phyloP scores from a whole-genome alignment of 1,140 invertebrate genomes.

The Lamellibrachia luymesi region DNA sequence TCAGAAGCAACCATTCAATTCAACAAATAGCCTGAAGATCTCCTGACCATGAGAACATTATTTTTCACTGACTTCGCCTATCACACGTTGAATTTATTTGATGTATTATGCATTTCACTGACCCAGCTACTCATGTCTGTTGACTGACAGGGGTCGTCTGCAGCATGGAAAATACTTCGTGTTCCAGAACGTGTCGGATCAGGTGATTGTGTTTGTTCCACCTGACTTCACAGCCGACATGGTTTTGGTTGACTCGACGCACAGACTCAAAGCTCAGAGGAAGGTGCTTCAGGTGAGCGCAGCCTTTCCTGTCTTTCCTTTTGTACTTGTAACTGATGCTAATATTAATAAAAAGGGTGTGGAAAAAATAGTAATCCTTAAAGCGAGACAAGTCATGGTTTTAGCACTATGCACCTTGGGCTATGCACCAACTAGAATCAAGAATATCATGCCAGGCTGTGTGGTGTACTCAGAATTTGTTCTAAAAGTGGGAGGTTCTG shows the following conservation, averaged over 20 bases:
- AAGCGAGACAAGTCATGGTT: background rate
- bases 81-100: background rate
- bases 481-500: too few relatives aligned
- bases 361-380: background rate
- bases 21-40: background rate
- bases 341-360: background rate
- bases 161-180: conserved; percentile 41
- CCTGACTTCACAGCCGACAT: conserved; percentile 29
- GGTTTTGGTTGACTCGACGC: conserved; percentile 33
- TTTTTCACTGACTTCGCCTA: background rate
- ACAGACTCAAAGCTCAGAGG: conserved; percentile 36
- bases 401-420: too few relatives aligned
- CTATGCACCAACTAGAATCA: too few relatives aligned
- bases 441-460: too few relatives aligned
- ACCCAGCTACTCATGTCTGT: background rate
- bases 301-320: background rate
- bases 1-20: background rate
- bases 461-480: too few relatives aligned
- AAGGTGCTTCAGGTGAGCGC: conserved; percentile 35
- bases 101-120: background rate
- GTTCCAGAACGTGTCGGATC: conserved; percentile 38
- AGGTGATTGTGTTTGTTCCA: conserved; percentile 38
- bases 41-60: background rate
- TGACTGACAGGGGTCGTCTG: conserved; percentile 34
- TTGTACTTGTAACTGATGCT: background rate